These are phyloP conservation scores for Myotis brandtii DNA, from an alignment of 2,113 vertebrate species.

Conservation along the genomic window DNA sequence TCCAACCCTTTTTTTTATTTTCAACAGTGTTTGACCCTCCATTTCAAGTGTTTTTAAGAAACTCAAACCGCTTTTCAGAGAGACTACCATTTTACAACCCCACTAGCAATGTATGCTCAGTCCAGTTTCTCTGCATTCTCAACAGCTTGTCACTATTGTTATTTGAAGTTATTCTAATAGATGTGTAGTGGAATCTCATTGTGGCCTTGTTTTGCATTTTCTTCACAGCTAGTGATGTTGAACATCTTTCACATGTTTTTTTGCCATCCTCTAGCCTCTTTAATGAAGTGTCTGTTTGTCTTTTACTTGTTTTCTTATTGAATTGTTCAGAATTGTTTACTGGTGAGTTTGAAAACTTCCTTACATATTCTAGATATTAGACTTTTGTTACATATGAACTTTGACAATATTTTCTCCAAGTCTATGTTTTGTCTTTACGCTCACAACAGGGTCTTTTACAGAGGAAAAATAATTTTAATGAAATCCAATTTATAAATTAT, in stretches of 20 bases:
- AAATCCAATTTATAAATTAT: neutral
- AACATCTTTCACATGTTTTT: neutral
- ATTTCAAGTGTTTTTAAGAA: neutral
- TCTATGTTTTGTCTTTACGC: neutral
- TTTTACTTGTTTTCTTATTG: neutral
- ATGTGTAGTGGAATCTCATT: neutral
- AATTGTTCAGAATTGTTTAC: neutral
- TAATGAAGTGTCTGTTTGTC: neutral
- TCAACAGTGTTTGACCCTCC: neutral
- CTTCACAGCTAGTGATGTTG: neutral
- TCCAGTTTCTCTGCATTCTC: neutral
- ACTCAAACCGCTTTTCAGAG: neutral
- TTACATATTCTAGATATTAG: neutral
- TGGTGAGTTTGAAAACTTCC: neutral
- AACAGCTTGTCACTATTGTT: neutral
- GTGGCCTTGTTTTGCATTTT: neutral
- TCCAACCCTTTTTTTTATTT: neutral
- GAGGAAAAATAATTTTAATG: neutral
- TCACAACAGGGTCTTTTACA: neutral
- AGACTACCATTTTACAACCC: neutral
- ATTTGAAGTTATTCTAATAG: neutral
- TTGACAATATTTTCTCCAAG: neutral
- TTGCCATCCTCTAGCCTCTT: neutral
- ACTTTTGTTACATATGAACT: neutral
- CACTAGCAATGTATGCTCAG: neutral